Conservation (phyloP, 2,797 vertebrate genomes). For the Morelia viridis region DNA sequence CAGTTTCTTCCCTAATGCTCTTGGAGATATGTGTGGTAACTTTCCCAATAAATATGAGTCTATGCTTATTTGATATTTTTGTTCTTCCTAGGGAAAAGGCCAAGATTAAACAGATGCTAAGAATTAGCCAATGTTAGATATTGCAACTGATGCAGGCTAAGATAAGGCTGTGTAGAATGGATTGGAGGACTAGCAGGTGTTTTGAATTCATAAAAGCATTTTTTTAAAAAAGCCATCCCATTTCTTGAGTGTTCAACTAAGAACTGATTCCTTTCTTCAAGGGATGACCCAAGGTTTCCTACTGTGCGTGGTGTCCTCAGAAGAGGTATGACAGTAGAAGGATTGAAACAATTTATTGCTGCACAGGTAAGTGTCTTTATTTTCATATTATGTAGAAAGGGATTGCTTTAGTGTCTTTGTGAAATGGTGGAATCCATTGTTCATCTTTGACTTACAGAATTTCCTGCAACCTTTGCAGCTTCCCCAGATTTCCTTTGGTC, state of each 20-base stretch:
- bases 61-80: background rate
- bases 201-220: background rate
- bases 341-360: slow-evolving; percentile 96
- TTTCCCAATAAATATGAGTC: background rate
- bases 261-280: slow-evolving; percentile 54
- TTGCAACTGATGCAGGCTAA: background rate
- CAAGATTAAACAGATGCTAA: background rate
- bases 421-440: background rate
- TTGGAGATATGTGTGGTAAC: background rate
- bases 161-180: background rate
- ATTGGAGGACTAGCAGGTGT: background rate
- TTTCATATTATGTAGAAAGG: background rate
- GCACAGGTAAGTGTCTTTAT: slow-evolving; percentile 82
- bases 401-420: background rate
- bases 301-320: slow-evolving; percentile 95
- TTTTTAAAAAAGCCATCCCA: background rate
- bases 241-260: slow-evolving; percentile 9
- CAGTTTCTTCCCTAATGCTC: background rate
- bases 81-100: background rate
- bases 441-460: background rate
- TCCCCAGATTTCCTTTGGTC: background rate
- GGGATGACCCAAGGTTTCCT: slow-evolving; percentile 98
- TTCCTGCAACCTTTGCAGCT: background rate
- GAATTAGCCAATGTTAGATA: background rate
- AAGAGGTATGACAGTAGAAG: slow-evolving; percentile 98